phyloP scores from a whole-genome alignment of 2,797 vertebrate genomes.

The Gymnodraco acuticeps region DNA sequence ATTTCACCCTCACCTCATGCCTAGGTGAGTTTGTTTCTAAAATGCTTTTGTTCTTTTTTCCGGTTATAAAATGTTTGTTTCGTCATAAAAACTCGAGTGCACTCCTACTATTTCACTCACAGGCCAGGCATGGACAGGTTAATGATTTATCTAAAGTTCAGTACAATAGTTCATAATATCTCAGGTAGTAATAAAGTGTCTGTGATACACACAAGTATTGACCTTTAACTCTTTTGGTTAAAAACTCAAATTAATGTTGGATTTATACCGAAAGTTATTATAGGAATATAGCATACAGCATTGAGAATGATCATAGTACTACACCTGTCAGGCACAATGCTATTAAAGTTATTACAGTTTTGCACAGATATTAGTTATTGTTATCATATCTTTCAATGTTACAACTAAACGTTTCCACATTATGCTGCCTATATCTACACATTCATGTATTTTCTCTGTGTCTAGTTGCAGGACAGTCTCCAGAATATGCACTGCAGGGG shows the following conservation, averaged over 20 bases:
- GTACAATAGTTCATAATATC: neutral
- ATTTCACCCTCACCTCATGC: accelerated
- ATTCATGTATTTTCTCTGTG: neutral
- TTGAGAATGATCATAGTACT: no score
- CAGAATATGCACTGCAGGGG: constrained; percentile 36
- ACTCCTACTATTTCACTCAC: no score
- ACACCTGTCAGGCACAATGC: neutral
- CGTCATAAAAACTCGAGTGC: neutral
- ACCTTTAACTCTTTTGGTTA: neutral
- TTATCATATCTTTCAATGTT: neutral
- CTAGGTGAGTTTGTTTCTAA: constrained; percentile 21
- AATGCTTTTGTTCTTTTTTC: neutral
- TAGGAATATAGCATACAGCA: neutral
- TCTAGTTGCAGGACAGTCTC: constrained; percentile 44
- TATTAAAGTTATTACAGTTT: neutral
- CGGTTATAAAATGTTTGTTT: neutral
- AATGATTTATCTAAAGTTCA: constrained; percentile 1
- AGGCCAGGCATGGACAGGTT: neutral
- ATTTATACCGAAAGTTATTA: neutral
- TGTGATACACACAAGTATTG: neutral
- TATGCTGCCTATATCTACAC: neutral
- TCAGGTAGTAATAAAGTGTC: neutral
- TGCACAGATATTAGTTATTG: neutral
- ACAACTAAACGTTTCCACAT: neutral
- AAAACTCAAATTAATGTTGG: neutral